A percentile compares a stretch with the other conserved stretches of the same genome.
Evolutionary conservation across 2,888 invertebrate genomes (phyloP).

Genomic region (Ganaspis brasiliensis): DNA sequence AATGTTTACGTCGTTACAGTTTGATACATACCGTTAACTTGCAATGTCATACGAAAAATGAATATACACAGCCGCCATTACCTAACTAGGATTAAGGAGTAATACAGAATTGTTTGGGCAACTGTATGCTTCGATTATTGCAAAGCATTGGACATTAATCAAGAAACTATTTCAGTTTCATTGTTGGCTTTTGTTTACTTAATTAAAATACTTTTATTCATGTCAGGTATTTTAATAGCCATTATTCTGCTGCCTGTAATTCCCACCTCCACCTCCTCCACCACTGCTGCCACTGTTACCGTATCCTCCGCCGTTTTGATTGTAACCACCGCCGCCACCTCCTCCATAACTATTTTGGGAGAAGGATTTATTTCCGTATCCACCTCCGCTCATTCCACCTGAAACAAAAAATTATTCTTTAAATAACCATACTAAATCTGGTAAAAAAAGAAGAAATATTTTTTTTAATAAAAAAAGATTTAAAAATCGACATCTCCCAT

Average conservation of each 20-base stretch:
- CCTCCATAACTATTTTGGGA: conserved; percentile 66
- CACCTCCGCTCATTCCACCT: conserved; percentile 59
- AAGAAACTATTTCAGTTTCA: background rate
- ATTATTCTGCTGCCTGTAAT: conserved; percentile 71
- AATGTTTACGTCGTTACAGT: background rate
- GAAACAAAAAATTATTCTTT: background rate
- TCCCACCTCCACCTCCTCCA: background rate
- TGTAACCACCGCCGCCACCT: conserved; percentile 61
- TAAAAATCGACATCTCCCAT: too few relatives aligned
- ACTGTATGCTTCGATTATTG: conserved; percentile 17
- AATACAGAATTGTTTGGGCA: conserved; percentile 13
- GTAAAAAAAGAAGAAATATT: too few relatives aligned
- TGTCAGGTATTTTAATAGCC: conserved; percentile 69
- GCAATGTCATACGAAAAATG: conserved; percentile 1
- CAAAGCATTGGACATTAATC: conserved; percentile 11
- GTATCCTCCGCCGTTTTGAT: conserved; percentile 73
- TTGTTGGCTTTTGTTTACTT: background rate
- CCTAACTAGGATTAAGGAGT: background rate
- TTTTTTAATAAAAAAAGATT: too few relatives aligned
- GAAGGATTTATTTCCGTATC: conserved; percentile 72
- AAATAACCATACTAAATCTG: too few relatives aligned
- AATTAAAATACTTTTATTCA: conserved; percentile 13
- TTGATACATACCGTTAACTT: background rate
- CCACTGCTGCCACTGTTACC: conserved; percentile 66
- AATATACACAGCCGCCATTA: conserved; percentile 27